These are phyloP conservation scores for Chromis chromis DNA, from an alignment of 2,797 vertebrate species.

Conservation along the genomic window DNA sequence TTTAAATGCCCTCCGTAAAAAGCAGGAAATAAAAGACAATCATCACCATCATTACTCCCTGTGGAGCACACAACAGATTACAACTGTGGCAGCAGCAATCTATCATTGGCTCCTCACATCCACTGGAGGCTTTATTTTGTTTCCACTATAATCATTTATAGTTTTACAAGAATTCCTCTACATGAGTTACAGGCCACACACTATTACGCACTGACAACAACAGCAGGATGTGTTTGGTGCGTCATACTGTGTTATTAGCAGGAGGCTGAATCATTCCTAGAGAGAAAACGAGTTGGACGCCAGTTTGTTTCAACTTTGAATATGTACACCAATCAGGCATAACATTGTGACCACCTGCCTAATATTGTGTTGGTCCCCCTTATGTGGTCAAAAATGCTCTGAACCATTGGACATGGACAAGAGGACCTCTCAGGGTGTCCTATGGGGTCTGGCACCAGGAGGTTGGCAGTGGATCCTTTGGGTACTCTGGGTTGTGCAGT, in stretches of 20 bases:
- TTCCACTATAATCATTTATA: conserved; percentile 11
- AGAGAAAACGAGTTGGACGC: conserved; percentile 9
- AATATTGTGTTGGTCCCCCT: no score
- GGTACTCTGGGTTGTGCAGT: no score
- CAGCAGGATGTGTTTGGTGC: conserved; percentile 6
- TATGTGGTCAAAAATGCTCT: no score
- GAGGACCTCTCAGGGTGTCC: no score
- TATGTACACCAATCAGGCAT: no score
- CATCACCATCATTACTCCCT: background rate
- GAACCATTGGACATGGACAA: no score
- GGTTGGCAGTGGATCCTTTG: no score
- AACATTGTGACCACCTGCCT: no score
- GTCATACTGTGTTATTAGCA: conserved; percentile 25
- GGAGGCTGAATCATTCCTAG: conserved; percentile 19
- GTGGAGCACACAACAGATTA: background rate
- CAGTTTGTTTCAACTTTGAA: no score
- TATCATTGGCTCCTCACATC: background rate
- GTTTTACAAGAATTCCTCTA: conserved; percentile 36
- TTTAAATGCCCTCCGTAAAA: background rate
- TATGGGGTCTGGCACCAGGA: no score
- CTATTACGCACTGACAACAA: conserved; percentile 6
- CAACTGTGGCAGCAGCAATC: background rate
- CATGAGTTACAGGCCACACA: conserved; percentile 4
- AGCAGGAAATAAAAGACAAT: conserved; percentile 3
- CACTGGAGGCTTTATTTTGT: conserved; percentile 8